phyloP scores from a whole-genome alignment of 1,140 invertebrate species.

The Bombus huntii region DNA sequence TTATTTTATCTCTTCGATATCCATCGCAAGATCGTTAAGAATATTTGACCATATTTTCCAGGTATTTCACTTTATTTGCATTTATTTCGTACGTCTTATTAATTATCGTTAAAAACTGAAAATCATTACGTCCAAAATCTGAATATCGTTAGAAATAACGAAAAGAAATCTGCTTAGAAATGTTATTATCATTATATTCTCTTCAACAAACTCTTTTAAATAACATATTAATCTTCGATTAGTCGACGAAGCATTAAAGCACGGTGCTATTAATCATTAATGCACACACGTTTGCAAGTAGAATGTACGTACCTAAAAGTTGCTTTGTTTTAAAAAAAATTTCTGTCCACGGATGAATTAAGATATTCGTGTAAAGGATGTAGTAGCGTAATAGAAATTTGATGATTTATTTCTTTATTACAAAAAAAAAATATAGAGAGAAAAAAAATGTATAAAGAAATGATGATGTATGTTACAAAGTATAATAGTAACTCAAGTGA shows the following conservation, averaged over 20 bases:
- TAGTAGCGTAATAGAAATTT: slow-evolving; percentile 25
- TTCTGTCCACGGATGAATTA: slow-evolving; percentile 27
- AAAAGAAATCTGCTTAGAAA: slow-evolving; percentile 5
- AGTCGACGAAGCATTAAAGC: slow-evolving; percentile 43
- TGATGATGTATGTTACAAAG: slow-evolving; percentile 23
- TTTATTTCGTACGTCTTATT: neutral
- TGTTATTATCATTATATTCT: neutral
- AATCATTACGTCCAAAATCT: neutral
- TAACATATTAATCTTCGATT: slow-evolving; percentile 14
- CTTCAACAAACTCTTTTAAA: neutral
- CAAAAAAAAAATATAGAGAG: neutral
- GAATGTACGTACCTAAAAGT: slow-evolving; percentile 53
- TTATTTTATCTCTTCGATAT: neutral
- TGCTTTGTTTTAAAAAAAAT: slow-evolving; percentile 21
- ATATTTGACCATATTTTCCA: neutral
- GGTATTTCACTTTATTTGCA: neutral
- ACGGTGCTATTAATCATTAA: slow-evolving; percentile 44
- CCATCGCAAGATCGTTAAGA: neutral
- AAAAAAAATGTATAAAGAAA: neutral
- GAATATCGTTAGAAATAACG: neutral
- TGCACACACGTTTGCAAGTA: slow-evolving; percentile 37
- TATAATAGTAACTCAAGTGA: slow-evolving; percentile 15
- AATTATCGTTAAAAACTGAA: neutral
- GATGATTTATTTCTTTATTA: slow-evolving; percentile 39
- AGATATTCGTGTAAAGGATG: neutral